A percentile compares a stretch with the other conserved stretches of the same genome.
Conservation (phyloP, 2,797 vertebrate species). For the Channallabes apus region DNA sequence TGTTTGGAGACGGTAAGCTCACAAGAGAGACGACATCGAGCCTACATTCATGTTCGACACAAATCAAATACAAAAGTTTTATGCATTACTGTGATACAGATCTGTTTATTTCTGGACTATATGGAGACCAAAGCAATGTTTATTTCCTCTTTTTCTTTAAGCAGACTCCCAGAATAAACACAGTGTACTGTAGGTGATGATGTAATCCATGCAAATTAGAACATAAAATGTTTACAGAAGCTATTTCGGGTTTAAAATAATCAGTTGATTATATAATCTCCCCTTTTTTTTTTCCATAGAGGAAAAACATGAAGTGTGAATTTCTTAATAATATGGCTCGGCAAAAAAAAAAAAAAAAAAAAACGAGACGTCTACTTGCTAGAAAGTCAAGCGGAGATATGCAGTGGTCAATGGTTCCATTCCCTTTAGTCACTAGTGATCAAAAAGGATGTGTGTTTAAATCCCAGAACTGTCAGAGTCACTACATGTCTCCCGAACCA, state of each 20-base stretch:
- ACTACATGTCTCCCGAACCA: background rate
- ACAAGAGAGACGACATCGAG: background rate
- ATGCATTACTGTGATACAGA: background rate
- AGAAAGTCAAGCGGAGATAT: too few species aligned
- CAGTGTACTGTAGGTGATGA: too few species aligned
- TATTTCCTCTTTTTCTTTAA: too few species aligned
- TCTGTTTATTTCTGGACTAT: background rate
- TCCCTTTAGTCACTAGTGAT: background rate
- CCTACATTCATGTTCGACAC: background rate
- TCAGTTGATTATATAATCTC: background rate
- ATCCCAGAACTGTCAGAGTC: conserved; percentile 5
- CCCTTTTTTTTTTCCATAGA: background rate
- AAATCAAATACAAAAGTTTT: background rate
- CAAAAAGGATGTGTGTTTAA: background rate
- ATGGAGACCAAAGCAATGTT: background rate
- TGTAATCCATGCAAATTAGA: background rate
- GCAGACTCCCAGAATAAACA: background rate
- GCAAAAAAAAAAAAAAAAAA: too few species aligned
- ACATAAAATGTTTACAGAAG: background rate
- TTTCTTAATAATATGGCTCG: background rate
- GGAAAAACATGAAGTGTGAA: background rate
- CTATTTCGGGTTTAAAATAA: background rate
- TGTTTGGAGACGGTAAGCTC: conserved; percentile 86
- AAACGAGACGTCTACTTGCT: background rate
- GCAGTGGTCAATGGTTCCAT: background rate